phyloP scores from a whole-genome alignment of 2,113 vertebrate genomes.

The Platysteira castanea region DNA sequence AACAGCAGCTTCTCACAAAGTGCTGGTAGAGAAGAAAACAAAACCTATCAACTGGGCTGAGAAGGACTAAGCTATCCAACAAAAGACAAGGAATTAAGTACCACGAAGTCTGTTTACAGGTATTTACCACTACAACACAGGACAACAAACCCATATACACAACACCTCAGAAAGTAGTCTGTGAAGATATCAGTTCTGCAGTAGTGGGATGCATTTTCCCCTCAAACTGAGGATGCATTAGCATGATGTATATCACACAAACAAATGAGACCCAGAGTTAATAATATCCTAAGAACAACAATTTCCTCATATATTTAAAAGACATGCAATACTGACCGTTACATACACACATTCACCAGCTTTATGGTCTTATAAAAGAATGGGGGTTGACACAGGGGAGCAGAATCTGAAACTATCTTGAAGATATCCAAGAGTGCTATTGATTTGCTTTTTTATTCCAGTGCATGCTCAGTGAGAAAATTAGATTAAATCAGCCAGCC shows the following conservation, averaged over 20 bases:
- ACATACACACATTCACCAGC: neutral
- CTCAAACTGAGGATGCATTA: neutral
- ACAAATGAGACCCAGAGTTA: neutral
- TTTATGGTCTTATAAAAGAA: neutral
- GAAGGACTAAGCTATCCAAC: neutral
- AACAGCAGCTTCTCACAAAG: neutral
- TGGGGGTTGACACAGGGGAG: neutral
- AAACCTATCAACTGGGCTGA: neutral
- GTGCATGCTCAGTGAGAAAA: constrained; percentile 17
- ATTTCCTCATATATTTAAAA: neutral
- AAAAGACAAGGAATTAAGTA: neutral
- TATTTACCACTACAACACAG: neutral
- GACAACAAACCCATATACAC: neutral
- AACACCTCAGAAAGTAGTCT: neutral
- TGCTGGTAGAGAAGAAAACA: neutral
- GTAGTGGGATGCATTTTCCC: accelerated
- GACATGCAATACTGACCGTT: neutral
- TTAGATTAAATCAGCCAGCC: constrained; percentile 16
- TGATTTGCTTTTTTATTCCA: constrained; percentile 34
- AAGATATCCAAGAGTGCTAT: neutral
- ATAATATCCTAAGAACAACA: neutral
- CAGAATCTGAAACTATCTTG: neutral
- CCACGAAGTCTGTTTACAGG: neutral
- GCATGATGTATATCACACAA: neutral
- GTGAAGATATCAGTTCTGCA: neutral